A percentile compares a stretch with the other conserved stretches of the same genome.
phyloP scores from a whole-genome alignment of 2,113 vertebrate genomes.

The Callospermophilus lateralis region DNA sequence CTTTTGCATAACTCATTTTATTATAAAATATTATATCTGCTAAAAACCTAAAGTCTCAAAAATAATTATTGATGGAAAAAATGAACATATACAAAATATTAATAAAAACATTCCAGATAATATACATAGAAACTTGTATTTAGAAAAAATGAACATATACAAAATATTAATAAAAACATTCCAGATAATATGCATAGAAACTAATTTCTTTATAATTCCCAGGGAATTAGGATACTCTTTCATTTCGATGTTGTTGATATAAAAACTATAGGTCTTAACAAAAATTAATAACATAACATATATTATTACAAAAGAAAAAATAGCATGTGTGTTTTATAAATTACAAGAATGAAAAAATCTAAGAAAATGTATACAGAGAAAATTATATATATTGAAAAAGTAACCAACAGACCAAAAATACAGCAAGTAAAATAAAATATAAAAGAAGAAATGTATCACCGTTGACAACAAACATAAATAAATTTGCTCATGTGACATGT shows the following conservation, averaged over 20 bases:
- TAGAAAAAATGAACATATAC: not conserved
- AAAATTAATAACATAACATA: not conserved
- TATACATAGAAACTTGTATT: not conserved
- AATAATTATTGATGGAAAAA: not conserved
- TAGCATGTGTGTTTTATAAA: not conserved
- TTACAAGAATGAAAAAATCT: not conserved
- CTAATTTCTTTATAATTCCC: not conserved
- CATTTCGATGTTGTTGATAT: not conserved
- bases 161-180: not conserved
- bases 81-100: not conserved
- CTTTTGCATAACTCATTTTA: not conserved
- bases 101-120: not conserved
- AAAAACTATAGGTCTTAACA: not conserved
- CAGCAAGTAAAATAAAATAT: not conserved
- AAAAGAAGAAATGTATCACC: not conserved
- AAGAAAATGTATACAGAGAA: not conserved
- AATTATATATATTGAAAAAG: not conserved
- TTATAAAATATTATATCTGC: not conserved
- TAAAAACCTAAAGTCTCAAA: conserved; percentile 3
- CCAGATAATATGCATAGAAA: not conserved
- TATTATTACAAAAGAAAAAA: not conserved
- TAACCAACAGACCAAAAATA: not conserved
- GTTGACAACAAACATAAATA: not conserved
- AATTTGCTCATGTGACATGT: not conserved
- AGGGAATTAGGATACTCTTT: not conserved